These are phyloP conservation scores for Tetheella fluctuosa DNA, from an alignment of 2,888 invertebrate species.

Conservation along the genomic window DNA sequence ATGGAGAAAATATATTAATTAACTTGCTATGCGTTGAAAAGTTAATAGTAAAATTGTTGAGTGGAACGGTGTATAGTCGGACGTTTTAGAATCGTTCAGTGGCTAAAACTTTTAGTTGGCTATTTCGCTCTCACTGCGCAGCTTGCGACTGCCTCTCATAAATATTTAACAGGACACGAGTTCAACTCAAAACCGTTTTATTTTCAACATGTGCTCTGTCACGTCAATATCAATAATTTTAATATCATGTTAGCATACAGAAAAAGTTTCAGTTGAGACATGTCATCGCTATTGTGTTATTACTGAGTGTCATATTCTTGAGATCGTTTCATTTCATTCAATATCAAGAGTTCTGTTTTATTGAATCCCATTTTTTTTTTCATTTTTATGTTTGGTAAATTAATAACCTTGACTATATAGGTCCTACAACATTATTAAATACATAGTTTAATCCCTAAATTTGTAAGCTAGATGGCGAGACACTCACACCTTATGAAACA, in stretches of 20 bases:
- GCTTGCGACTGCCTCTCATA: constrained; percentile 49
- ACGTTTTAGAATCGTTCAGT: constrained; percentile 53
- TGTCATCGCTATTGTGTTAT: not conserved
- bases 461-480: no score
- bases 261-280: not conserved
- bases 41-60: constrained; percentile 53
- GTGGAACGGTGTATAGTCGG: constrained; percentile 33
- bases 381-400: no score
- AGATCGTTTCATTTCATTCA: not conserved
- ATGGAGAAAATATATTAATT: constrained; percentile 25
- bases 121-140: constrained; percentile 46
- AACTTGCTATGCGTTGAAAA: constrained; percentile 38
- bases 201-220: constrained; percentile 52
- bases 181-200: constrained; percentile 51
- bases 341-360: no score
- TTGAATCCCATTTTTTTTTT: no score
- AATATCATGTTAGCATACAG: not conserved
- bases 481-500: no score
- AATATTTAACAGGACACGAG: constrained; percentile 61
- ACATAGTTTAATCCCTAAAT: no score
- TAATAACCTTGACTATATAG: no score
- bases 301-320: not conserved
- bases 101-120: constrained; percentile 55
- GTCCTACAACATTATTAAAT: no score
- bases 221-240: constrained; percentile 18